Base-by-base conservation (phyloP, 2,888 invertebrate genomes). In the Augochlorella aurata region DNA sequence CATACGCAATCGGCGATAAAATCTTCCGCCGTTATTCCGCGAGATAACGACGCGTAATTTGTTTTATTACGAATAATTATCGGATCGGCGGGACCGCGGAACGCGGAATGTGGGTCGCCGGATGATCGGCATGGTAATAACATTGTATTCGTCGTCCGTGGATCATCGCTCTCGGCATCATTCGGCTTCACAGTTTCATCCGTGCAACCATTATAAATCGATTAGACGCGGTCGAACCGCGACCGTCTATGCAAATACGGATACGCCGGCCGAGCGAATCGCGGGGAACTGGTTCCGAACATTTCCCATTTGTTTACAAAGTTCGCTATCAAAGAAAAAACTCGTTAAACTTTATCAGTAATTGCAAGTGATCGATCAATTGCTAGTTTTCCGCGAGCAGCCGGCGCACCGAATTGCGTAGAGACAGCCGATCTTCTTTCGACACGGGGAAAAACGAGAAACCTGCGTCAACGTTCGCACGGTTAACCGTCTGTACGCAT, bases 11-110 rank as follows among this genome's bases (percentile, higher is more conserved):
- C 78, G 70, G 29, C 14, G 61, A 61, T 80, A 50, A 68, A 72
- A 67, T 71, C 45, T 29, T 61, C 45, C 18, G 21, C 47, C 24
- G 47, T 78, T 63, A 63, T 45, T 7, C 18, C 45, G 45, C 14
- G 78, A 24, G 45, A 63, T 63, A 45, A 29, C n/a, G 68, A 68
- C 50, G 49, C 45, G 45, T 24, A 47, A 77, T 79, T 65, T 52
- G 49, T 66, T 77, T 79, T 79, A 77, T 76, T 77, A 54, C 9
- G 38, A 72, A 49, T 29, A 72, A 79, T 78, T 78, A 67, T 66
- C n/a, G 24, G 24, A 58, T 78, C 44, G 50, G 29, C 50, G 10
- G 4, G 63, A 49, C 38, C 77, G 18, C 18, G 16, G 44, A 71
- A 66, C 49, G 21, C 47, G 54, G 24, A n/a, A 24, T 14, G 44